Evolutionary conservation across 2,888 invertebrate species (phyloP).

Genomic region (Tridacna crocea): DNA sequence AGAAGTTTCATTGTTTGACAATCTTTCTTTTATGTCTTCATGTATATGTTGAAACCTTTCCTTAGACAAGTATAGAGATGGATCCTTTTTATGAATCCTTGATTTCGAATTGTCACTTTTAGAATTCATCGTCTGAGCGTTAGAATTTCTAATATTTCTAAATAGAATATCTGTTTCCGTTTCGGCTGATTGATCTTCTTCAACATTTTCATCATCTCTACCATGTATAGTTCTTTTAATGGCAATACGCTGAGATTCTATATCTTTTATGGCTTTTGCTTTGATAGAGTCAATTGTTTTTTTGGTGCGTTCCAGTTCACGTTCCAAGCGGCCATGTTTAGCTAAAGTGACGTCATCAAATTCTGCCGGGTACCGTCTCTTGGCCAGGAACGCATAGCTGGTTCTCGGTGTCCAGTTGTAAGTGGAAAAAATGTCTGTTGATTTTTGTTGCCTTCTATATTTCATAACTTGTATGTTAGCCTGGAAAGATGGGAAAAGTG

Average conservation of each 20-base stretch:
- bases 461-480: neutral
- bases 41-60: constrained; percentile 12
- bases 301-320: constrained; percentile 5
- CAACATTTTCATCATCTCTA: neutral
- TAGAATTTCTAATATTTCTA: constrained; percentile 6
- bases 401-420: constrained; percentile 15
- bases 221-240: constrained; percentile 12
- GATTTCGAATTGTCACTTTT: neutral
- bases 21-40: constrained; percentile 12
- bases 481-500: neutral
- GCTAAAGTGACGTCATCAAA: constrained; percentile 19
- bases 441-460: neutral
- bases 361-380: constrained; percentile 14
- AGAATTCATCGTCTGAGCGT: neutral
- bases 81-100: neutral
- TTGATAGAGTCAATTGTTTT: constrained; percentile 7
- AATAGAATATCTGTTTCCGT: neutral
- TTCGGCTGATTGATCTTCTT: neutral
- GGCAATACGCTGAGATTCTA: constrained; percentile 11
- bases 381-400: constrained; percentile 9
- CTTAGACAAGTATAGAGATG: neutral
- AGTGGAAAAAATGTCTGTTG: neutral
- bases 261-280: constrained; percentile 7
- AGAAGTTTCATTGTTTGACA: neutral
- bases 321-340: constrained; percentile 16